Evolutionary conservation across 2,113 vertebrate genomes (phyloP).

Genomic region (Verasper variegatus): DNA sequence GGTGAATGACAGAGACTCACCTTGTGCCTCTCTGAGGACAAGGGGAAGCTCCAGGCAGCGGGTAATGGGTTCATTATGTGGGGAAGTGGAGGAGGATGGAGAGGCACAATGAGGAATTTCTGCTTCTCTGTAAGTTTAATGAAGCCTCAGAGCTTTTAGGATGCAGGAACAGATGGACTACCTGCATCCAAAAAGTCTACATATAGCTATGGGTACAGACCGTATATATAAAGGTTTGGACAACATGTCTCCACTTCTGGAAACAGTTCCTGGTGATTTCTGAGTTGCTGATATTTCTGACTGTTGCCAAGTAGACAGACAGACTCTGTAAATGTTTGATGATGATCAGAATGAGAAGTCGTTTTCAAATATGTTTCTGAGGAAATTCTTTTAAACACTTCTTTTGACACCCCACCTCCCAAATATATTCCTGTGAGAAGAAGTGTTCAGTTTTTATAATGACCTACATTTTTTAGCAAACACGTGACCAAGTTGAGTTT

Average conservation of each 20-base stretch:
- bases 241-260: too few species aligned
- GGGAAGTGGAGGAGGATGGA: conserved; percentile 2
- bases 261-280: too few species aligned
- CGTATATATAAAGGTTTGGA: too few species aligned
- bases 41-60: conserved; percentile 23
- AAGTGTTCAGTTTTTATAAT: too few species aligned
- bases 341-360: background rate
- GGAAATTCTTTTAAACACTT: background rate
- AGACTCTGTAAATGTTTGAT: background rate
- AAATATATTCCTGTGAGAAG: background rate
- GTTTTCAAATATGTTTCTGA: background rate
- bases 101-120: conserved; percentile 5
- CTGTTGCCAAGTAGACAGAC: too few species aligned
- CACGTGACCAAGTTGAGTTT: too few species aligned
- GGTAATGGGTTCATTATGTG: background rate
- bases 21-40: conserved; percentile 28
- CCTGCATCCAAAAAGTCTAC: background rate
- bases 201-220: too few species aligned
- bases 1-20: conserved; percentile 26
- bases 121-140: conserved; percentile 16
- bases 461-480: too few species aligned
- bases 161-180: background rate
- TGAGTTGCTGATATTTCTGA: too few species aligned
- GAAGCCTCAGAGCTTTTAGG: background rate
- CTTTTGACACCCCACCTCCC: background rate